Percentiles rank a stretch among this genome's conserved stretches.
Evolutionary conservation across 2,888 invertebrate genomes (phyloP).

Genomic region (Pollenia griseotomentosa): DNA sequence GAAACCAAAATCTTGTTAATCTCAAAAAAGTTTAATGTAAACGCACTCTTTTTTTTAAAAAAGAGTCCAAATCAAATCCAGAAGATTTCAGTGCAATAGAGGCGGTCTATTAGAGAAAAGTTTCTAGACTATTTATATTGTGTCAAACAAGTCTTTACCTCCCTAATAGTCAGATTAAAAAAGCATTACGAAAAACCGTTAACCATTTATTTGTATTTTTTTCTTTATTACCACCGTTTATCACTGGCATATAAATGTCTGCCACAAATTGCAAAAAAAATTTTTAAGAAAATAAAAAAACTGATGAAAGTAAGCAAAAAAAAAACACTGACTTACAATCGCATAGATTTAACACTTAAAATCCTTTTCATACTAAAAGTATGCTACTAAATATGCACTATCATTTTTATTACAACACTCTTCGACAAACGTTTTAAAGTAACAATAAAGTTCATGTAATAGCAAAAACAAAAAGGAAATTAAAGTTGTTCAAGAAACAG

Average conservation of each 20-base stretch:
- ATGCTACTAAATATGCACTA: not conserved
- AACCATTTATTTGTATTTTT: too few species aligned
- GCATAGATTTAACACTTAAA: conserved; percentile 20
- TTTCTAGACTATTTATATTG: not conserved
- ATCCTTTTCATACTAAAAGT: conserved; percentile 3
- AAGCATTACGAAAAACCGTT: too few species aligned
- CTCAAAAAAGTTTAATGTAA: too few species aligned
- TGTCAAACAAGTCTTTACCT: not conserved
- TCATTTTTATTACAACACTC: conserved; percentile 5
- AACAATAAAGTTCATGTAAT: conserved; percentile 24
- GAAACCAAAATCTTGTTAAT: too few species aligned
- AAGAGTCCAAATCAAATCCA: too few species aligned
- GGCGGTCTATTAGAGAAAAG: not conserved
- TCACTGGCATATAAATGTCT: conserved; percentile 31
- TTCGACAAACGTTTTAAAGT: not conserved
- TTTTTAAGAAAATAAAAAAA: not conserved
- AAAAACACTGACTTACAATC: conserved; percentile 1
- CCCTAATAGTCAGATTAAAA: conserved; percentile 7
- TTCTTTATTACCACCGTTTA: conserved; percentile 13
- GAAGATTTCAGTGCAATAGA: too few species aligned
- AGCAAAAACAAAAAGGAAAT: conserved; percentile 22
- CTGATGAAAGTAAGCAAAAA: not conserved
- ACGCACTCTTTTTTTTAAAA: too few species aligned
- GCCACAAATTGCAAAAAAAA: conserved; percentile 9
- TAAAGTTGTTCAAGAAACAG: conserved; percentile 34